Percentiles rank a stretch among this genome's conserved stretches.
phyloP scores from a whole-genome alignment of 64 coral and sea anemone genomes.

The Dendrophyllia cribrosa region DNA sequence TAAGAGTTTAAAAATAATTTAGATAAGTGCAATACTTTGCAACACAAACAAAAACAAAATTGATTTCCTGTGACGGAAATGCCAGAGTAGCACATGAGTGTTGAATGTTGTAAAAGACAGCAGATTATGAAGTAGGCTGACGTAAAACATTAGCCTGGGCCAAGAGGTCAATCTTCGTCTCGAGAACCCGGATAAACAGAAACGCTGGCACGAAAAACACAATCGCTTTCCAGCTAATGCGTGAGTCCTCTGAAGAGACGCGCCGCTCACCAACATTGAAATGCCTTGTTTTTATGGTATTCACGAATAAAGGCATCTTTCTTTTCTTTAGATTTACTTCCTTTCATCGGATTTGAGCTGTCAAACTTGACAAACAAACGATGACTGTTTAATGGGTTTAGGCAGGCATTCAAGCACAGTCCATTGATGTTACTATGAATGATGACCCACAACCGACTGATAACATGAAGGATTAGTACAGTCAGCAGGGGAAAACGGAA shows the following conservation, averaged over 20 bases:
- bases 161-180: conserved; percentile 23
- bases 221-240: too few relatives aligned
- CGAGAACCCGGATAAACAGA: background rate
- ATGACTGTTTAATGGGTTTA: conserved; percentile 56
- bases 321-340: conserved; percentile 22
- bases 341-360: conserved; percentile 69
- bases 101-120: conserved; percentile 57
- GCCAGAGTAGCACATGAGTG: conserved; percentile 80
- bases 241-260: too few relatives aligned
- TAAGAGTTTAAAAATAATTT: conserved; percentile 89
- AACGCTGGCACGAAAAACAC: background rate
- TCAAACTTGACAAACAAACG: conserved; percentile 48
- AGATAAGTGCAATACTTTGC: conserved; percentile 92
- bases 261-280: background rate
- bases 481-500: conserved; percentile 16
- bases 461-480: conserved; percentile 14
- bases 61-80: conserved; percentile 75
- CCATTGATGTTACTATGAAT: background rate
- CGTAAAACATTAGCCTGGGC: background rate
- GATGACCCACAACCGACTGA: background rate
- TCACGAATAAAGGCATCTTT: background rate
- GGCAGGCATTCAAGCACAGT: conserved; percentile 47
- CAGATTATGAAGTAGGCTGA: conserved; percentile 19
- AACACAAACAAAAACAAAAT: conserved; percentile 87
- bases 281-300: background rate